Conservation (phyloP, 2,113 vertebrate species). For the Equus quagga region DNA sequence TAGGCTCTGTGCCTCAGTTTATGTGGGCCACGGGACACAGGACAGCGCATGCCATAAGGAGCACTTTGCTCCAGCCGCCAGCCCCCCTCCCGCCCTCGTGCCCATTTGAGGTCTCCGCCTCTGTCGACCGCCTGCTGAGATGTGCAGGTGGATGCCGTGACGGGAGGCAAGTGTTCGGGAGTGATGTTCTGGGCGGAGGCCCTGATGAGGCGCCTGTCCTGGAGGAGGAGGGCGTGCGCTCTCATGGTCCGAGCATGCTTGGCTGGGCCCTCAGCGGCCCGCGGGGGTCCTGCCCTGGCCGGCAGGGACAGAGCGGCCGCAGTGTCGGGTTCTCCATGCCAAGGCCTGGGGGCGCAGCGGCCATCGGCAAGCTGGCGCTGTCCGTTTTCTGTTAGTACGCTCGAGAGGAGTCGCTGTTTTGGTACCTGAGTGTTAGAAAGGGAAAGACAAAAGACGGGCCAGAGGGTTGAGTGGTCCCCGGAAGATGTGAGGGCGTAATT, state of each 20-base stretch:
- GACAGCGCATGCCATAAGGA: not conserved
- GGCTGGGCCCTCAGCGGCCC: too few relatives aligned
- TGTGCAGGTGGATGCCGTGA: not conserved
- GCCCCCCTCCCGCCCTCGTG: not conserved
- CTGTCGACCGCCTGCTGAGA: not conserved
- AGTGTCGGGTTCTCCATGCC: not conserved
- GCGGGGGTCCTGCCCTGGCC: too few relatives aligned
- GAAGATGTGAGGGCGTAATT: not conserved
- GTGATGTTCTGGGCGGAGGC: not conserved
- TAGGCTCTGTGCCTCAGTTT: not conserved
- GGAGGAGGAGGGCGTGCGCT: not conserved
- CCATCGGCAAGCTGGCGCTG: not conserved
- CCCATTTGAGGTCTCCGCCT: not conserved
- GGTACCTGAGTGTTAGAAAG: not conserved
- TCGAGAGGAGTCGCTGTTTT: not conserved
- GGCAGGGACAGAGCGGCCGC: too few relatives aligned
- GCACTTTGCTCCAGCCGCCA: not conserved
- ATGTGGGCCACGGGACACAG: not conserved
- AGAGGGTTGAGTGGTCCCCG: not conserved
- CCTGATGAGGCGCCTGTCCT: not conserved
- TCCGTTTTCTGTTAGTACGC: not conserved
- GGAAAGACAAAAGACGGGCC: not conserved
- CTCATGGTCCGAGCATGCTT: too few relatives aligned
- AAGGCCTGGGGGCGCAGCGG: not conserved
- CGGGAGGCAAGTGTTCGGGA: not conserved